These are phyloP conservation scores for Caerostris extrusa DNA, from an alignment of 1,140 invertebrate species.

Conservation along the genomic window DNA sequence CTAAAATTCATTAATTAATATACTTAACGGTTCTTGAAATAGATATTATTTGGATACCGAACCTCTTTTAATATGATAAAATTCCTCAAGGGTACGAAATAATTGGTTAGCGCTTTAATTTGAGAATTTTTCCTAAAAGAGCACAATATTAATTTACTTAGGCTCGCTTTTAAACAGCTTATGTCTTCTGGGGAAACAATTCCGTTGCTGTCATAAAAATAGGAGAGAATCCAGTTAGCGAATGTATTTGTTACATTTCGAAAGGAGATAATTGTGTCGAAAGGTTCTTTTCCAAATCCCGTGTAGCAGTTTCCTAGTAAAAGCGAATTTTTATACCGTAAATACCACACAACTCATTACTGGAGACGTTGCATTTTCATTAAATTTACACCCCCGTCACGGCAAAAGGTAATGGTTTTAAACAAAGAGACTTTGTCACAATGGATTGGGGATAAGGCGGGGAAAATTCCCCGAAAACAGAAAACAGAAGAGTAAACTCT, in stretches of 20 bases:
- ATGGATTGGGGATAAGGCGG: constrained; percentile 3
- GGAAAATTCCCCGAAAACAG: constrained; percentile 45
- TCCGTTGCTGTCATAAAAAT: background rate
- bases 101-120: background rate
- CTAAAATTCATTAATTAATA: background rate
- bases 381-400: constrained; percentile 52
- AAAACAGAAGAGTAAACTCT: constrained; percentile 51
- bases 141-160: background rate
- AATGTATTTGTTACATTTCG: background rate
- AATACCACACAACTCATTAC: constrained; percentile 36
- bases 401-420: constrained; percentile 48
- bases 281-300: background rate
- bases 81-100: background rate
- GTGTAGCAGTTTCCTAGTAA: background rate
- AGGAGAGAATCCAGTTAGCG: constrained; percentile 10
- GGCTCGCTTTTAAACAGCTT: background rate
- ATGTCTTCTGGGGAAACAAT: background rate
- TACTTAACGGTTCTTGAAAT: background rate
- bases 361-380: background rate
- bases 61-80: constrained; percentile 29
- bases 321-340: constrained; percentile 27
- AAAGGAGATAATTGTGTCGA: background rate
- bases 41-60: background rate
- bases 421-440: constrained; percentile 64
- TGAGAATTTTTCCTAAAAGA: background rate